Percentiles rank a stretch among this genome's conserved stretches.
Conservation (phyloP, 2,888 invertebrate genomes). For the Apamea epomidion region DNA sequence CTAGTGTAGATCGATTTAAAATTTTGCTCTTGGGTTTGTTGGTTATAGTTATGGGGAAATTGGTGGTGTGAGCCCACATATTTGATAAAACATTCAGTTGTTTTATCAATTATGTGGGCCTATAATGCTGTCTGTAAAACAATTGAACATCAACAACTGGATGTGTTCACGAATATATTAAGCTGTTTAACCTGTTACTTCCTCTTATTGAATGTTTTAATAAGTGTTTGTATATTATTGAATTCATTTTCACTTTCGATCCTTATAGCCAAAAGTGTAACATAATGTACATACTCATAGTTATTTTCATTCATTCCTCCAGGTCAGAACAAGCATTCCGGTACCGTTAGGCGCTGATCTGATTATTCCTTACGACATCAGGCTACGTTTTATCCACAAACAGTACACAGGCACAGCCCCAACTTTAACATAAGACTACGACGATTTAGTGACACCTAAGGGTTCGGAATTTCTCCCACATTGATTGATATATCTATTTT, state of each 20-base stretch:
- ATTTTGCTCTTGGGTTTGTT: constrained; percentile 43
- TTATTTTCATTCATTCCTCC: no score
- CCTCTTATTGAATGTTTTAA: neutral
- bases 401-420: no score
- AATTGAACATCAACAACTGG: neutral
- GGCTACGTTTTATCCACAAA: no score
- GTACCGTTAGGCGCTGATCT: no score
- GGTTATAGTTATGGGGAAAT: constrained; percentile 41
- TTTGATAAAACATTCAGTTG: no score
- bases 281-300: no score
- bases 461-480: no score
- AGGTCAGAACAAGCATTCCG: no score
- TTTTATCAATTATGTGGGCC: constrained; percentile 14
- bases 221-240: neutral
- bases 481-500: no score
- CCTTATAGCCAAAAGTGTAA: neutral
- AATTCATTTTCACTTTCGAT: neutral
- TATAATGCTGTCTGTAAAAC: neutral
- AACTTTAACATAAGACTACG: no score
- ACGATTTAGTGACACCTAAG: no score
- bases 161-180: neutral
- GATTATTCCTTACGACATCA: no score
- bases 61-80: constrained; percentile 36
- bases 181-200: neutral
- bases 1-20: constrained; percentile 51